Conservation (phyloP, 2,888 invertebrate species). For the Eupelmus urozonus region DNA sequence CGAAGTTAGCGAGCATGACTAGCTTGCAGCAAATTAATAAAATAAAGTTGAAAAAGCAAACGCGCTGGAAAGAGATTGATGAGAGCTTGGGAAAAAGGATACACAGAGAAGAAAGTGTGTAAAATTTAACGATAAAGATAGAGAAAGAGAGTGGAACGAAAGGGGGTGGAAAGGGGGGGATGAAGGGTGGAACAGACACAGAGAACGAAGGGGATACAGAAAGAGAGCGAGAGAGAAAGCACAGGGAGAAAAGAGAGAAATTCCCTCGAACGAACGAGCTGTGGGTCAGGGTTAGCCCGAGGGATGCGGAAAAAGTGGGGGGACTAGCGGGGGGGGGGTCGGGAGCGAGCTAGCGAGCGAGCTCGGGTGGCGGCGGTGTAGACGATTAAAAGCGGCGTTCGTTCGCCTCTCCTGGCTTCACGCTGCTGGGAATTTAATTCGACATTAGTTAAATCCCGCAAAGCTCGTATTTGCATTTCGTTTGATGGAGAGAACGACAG, state of each 20-base stretch:
- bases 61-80: background rate
- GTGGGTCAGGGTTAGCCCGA: constrained; percentile 73
- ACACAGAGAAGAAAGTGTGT: background rate
- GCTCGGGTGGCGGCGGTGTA: background rate
- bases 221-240: background rate
- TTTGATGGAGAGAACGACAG: constrained; percentile 48
- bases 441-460: constrained; percentile 66
- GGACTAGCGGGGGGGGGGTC: constrained; percentile 2
- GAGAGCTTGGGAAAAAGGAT: background rate
- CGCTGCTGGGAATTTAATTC: constrained; percentile 66
- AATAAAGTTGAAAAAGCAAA: constrained; percentile 4
- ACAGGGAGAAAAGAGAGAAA: constrained; percentile 48
- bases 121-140: constrained; percentile 20
- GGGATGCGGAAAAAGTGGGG: constrained; percentile 44
- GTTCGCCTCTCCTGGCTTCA: constrained; percentile 50
- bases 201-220: too few relatives aligned
- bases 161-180: background rate
- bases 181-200: background rate
- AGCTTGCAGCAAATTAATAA: background rate
- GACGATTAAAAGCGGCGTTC: constrained; percentile 57
- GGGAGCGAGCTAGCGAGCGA: constrained; percentile 7
- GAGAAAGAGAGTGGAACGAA: background rate
- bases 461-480: constrained; percentile 60
- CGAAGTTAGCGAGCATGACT: too few relatives aligned
- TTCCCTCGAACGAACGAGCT: constrained; percentile 69